Evolutionary conservation across 2,888 invertebrate genomes (phyloP).

Genomic region (Diabrotica balteata): DNA sequence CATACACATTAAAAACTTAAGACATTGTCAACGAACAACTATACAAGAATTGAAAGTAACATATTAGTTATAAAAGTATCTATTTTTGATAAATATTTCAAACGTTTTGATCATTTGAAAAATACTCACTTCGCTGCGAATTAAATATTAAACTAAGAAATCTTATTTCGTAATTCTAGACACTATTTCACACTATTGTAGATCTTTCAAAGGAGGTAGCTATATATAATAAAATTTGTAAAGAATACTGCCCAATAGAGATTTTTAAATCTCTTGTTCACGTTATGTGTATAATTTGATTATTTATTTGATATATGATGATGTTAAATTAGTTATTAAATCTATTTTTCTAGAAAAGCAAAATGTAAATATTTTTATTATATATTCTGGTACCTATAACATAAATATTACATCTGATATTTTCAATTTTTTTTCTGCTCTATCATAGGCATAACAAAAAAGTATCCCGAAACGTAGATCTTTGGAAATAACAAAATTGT

Average conservation of each 20-base stretch:
- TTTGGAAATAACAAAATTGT: too few relatives aligned
- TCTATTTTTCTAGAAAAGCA: neutral
- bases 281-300: neutral
- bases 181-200: conserved; percentile 4
- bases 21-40: too few relatives aligned
- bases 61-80: neutral
- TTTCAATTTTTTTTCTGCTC: too few relatives aligned
- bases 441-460: too few relatives aligned
- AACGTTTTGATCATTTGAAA: neutral
- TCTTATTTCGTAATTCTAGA: conserved; percentile 4
- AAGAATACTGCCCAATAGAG: neutral
- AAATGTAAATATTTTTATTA: neutral
- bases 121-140: conserved; percentile 3
- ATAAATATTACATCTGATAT: too few relatives aligned
- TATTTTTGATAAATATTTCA: conserved; percentile 3
- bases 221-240: neutral
- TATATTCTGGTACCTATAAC: neutral
- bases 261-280: neutral
- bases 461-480: too few relatives aligned
- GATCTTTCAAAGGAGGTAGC: conserved; percentile 3
- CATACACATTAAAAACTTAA: too few relatives aligned
- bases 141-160: neutral
- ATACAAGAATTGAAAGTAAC: too few relatives aligned
- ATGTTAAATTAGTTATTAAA: neutral
- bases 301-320: neutral